Evolutionary conservation across 2,113 vertebrate species (phyloP), one percentile per base, ranked within the genome.

Genomic region (Podarcis raffonei): DNA sequence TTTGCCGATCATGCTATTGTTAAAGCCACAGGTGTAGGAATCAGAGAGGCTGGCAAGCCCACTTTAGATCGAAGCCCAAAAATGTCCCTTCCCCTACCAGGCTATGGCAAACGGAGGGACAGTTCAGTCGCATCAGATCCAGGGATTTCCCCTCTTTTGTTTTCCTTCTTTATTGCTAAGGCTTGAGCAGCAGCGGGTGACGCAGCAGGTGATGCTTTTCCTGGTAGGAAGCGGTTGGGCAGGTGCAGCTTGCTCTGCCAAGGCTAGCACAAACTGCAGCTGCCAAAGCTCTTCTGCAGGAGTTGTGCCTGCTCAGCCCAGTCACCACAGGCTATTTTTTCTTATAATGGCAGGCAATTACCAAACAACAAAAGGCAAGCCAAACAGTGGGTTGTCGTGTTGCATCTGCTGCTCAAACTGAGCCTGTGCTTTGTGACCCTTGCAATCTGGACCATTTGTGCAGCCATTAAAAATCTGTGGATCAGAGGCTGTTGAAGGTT

Each of bases 331-430:
- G n/a, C 22, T 59, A 77, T 88, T 88, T 81, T 88, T 66, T 16
- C 30, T 76, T 32, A 32, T 30, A 77, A 83, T 30, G 25, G 62
- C 72, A 77, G 59, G 74, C 81, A 83, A 83, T 88, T 88, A 83
- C 39, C 13, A 22, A 39, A 68, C 30, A 68, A 83, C 81, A 77
- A 88, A 83, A 88, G 87, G 81, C 81, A 77, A 87, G 76, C 30
- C 32, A 83, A 66, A 9, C 39, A 53, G 62, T 7, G n/a, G 87
- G 79, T 42, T 72, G 39, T 32, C 9, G 27, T 48, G 39, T n/a
- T 82, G n/a, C 23, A 62, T 75, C 59, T 83, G 37, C 53, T 83
- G 59, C 72, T 88, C 32, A 32, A 18, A 48, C 25, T 20, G 39
- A 77, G 37, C 8, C 3, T 25, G 30, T 35, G 6, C 16, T 66